These are phyloP conservation scores for Fratercula arctica DNA, from an alignment of 2,797 vertebrate species.

Conservation along the genomic window DNA sequence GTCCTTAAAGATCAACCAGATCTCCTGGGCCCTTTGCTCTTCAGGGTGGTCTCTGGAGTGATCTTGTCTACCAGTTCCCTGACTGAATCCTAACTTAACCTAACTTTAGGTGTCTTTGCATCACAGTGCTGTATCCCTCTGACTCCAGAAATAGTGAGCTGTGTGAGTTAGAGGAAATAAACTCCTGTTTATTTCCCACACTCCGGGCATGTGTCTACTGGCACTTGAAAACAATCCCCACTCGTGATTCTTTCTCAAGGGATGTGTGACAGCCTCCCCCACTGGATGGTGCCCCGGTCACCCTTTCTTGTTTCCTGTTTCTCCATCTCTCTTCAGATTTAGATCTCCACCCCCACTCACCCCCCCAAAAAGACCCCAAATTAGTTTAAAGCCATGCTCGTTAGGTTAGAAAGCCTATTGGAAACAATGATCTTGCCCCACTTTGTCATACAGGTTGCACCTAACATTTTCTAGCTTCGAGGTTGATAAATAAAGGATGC, in stretches of 20 bases:
- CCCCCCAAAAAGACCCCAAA: too few relatives aligned
- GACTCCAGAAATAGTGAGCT: neutral
- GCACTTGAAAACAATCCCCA: neutral
- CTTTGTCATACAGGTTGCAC: neutral
- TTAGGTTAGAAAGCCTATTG: neutral
- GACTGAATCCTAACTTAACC: neutral
- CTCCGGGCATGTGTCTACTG: neutral
- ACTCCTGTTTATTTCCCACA: neutral
- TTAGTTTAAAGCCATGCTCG: neutral
- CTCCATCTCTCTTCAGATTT: neutral
- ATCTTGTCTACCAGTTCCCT: neutral
- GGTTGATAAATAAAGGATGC: neutral
- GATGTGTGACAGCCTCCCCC: neutral
- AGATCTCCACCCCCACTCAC: rapidly evolving
- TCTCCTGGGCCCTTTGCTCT: neutral
- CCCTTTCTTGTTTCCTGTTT: neutral
- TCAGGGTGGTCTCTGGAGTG: neutral
- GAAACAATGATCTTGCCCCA: neutral
- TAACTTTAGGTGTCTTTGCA: neutral
- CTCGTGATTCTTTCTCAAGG: neutral
- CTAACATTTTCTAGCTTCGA: neutral
- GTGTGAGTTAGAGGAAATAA: rapidly evolving
- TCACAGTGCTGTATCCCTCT: neutral
- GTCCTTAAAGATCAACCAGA: neutral
- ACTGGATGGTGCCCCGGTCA: neutral